Evolutionary conservation across 2,113 vertebrate genomes (phyloP), one percentile per base, ranked within the genome.

Genomic region (Phocoena phocoena): DNA sequence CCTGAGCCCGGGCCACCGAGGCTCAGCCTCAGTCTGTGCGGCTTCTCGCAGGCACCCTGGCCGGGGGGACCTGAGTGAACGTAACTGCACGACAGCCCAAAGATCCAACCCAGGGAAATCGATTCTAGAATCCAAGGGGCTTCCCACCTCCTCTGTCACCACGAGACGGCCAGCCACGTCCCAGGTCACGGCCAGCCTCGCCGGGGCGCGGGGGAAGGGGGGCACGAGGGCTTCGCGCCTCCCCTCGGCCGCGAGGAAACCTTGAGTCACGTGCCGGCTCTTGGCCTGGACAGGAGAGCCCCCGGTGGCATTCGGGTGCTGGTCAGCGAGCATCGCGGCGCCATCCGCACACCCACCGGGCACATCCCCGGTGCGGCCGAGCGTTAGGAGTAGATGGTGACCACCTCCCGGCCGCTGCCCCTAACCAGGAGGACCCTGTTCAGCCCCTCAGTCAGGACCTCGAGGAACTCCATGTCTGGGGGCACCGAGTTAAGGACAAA

Each of bases 381-480:
- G 1, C 0, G 0, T 98, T 99, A 99, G 73, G 99, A 99, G 97
- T 99, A 99, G 98, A 99, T 99, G 96, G 99, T 99, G 98, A 99
- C 99, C 98, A 99, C 99, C 98, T 99, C 99, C 20, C 99, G 99
- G 73, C 99, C 99, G 0, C 99, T 99, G 33, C 99, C 99, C 90
- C 99, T 98, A 79, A 99, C 99, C 96, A 99, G 96, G 1, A 99
- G 99, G 70, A 99, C 99, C 91, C 99, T 98, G 98, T 99, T 99
- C 91, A 99, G 98, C 58, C 99, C 99, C 97, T 99, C 99, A 0
- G 99, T 99, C 90, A 99, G 98, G 96, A 99, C 99, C 98, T 99
- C 99, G 63, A 99, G 98, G 96, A 99, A 99, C 98, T 99, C 99
- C 99, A 99, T 99, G 90, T 99, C 99, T 99, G 98, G 86, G 96